Base-by-base conservation (phyloP, 2,888 invertebrate species). In the Spisula subtruncata region DNA sequence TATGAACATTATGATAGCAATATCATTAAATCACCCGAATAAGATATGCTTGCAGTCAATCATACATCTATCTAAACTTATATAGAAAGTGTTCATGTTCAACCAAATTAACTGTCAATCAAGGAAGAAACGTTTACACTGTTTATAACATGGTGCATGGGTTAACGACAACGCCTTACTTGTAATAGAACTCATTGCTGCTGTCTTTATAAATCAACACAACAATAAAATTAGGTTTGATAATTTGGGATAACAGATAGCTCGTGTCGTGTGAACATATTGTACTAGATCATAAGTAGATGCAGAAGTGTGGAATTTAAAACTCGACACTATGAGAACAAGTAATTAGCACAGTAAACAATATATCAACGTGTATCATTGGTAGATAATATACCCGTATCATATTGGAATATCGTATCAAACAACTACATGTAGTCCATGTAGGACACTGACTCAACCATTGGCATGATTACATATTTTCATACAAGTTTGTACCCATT, bases 11-110 rank as follows among this genome's bases (percentile, higher is more conserved):
- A 41, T 41, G 41, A 41, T 41, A 41, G 41, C 18, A 25, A 71
- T 71, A 29, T 71, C 71, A 71, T 71, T 71, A 71, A 71, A 71
- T 71, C 71, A 71, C 29, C 25, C 8, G 29, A 71, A 71, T 32
- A 29, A 71, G 71, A 29, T 29, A 41, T 8, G 41, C 41, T 29
- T 12, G 32, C 71, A 29, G n/a, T 12, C 25, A 29, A 12, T 29
- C 0, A 71, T 71, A 32, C 71, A 16, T 71, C 6, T 71, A 71
- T 71, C 4, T 18, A 35, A 75, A 75, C 16, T 32, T 75, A 14
- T 18, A 75, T 75, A 75, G 32, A 75, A 75, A 8, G 35, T 35
- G 29, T 41, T 75, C 2, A 32, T 75, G 35, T 75, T 75, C 14
- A 14, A 75, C 35, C 12, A 75, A 75, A 35, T 75, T 75, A 75